Base-by-base conservation (phyloP, 2,888 invertebrate species). In the Lepidonotus clava region DNA sequence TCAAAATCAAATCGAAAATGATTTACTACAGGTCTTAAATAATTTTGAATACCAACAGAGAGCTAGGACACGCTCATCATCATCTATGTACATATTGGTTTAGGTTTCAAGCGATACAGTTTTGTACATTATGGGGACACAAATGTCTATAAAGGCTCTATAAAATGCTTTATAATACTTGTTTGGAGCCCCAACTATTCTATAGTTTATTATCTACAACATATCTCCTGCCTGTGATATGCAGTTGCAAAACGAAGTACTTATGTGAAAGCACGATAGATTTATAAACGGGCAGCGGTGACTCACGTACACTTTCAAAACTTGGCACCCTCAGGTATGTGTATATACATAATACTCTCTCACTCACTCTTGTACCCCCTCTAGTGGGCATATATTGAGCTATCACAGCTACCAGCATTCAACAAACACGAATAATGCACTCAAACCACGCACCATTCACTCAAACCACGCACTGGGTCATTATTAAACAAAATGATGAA, bases 321-420 rank as follows among this genome's bases (percentile, higher is more conserved):
- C 66, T 66, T 66, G 24, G 66, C 66, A 66, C 66, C 66, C 66
- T 32, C 66, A 32, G 66, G 66, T 32, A 14, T 66, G 32, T 24
- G 32, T 66, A 66, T 66, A 24, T 66, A 66, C 66, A 66, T 66
- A 66, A 66, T 66, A 66, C 66, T 66, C 66, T 24, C 32, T 66
- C 66, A 6, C 32, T 66, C 66, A 6, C 32, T 66, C 28, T 66
- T 32, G 24, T 14, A 32, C 66, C 21, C 66, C 24, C 32, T 66
- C 66, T 66, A 66, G 11, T 11, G 66, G 28, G 28, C n/a, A 28
- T 24, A 24, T 32, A 66, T 32, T 14, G 32, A 14, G 32, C 66
- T 66, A 66, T 66, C 66, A 66, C 66, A 66, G 66, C 66, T 66
- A 66, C 66, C 66, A 66, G 66, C 32, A 66, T 66, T 66, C 66